Evolutionary conservation across 2,888 invertebrate species (phyloP).

Genomic region (Eupithecia subumbrata): DNA sequence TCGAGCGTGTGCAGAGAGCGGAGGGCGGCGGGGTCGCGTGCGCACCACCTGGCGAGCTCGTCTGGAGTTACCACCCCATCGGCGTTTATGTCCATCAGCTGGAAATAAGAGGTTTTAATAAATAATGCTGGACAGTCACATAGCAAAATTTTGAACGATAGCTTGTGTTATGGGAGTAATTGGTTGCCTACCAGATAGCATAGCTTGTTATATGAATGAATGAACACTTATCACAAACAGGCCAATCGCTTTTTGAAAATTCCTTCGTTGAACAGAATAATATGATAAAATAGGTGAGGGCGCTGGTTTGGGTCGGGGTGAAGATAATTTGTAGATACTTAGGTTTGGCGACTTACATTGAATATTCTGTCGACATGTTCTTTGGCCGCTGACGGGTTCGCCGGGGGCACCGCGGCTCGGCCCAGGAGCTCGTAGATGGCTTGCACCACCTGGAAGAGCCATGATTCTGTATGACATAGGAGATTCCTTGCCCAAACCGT

Average conservation of each 20-base stretch:
- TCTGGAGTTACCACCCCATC: constrained; percentile 92
- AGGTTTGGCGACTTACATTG: constrained; percentile 84
- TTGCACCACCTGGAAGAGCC: constrained; percentile 71
- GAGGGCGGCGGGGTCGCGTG: constrained; percentile 88
- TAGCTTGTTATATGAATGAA: no score
- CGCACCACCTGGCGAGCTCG: constrained; percentile 91
- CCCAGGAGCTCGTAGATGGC: constrained; percentile 95
- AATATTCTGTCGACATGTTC: constrained; percentile 95
- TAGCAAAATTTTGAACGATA: no score
- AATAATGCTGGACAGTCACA: background rate
- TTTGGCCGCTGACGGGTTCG: constrained; percentile 88
- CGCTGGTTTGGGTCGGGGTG: no score
- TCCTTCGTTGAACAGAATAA: no score
- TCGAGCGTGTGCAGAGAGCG: constrained; percentile 77
- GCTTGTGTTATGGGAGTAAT: no score
- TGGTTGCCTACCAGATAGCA: no score
- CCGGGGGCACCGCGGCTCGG: constrained; percentile 89
- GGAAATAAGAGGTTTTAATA: constrained; percentile 40
- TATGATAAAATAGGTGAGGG: no score
- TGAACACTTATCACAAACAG: no score
- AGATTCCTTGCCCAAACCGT: no score
- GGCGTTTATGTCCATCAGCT: constrained; percentile 92
- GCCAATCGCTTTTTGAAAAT: no score
- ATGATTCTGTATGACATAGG: no score
- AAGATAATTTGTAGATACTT: no score